Evolutionary conservation across 2,888 invertebrate species (phyloP).

Genomic region (Scrobipalpa atriplicella): DNA sequence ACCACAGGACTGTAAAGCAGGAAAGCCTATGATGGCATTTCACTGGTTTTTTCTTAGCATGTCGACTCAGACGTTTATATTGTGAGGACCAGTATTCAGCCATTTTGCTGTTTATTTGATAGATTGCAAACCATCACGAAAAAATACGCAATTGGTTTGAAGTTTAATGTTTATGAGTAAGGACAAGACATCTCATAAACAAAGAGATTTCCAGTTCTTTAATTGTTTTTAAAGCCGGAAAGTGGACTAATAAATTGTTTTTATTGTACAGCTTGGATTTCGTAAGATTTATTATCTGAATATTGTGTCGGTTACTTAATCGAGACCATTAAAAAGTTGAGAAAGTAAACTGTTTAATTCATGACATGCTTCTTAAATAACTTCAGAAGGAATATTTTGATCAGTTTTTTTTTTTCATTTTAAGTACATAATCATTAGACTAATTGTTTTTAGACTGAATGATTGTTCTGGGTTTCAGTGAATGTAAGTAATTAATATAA

Average conservation of each 20-base stretch:
- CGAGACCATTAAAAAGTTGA: conserved; percentile 42
- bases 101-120: too few species aligned
- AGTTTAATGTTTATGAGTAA: conserved; percentile 1
- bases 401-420: neutral
- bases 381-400: neutral
- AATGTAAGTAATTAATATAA: too few species aligned
- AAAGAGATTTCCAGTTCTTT: conserved; percentile 19
- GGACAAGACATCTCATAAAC: conserved; percentile 2
- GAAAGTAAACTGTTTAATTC: conserved; percentile 31
- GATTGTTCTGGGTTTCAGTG: too few species aligned
- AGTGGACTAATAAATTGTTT: conserved; percentile 48
- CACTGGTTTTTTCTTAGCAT: too few species aligned
- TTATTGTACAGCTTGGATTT: conserved; percentile 46
- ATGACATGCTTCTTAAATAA: conserved; percentile 4
- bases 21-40: too few species aligned
- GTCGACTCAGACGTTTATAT: too few species aligned
- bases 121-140: too few species aligned
- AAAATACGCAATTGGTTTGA: too few species aligned
- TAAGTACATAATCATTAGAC: neutral
- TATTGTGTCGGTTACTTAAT: conserved; percentile 44
- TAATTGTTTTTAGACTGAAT: too few species aligned
- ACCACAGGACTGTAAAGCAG: too few species aligned
- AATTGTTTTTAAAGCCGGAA: conserved; percentile 40
- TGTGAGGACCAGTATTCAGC: too few species aligned
- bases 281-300: conserved; percentile 38